Conservation (phyloP, 2,888 invertebrate species). For the Drosophila putrida region DNA sequence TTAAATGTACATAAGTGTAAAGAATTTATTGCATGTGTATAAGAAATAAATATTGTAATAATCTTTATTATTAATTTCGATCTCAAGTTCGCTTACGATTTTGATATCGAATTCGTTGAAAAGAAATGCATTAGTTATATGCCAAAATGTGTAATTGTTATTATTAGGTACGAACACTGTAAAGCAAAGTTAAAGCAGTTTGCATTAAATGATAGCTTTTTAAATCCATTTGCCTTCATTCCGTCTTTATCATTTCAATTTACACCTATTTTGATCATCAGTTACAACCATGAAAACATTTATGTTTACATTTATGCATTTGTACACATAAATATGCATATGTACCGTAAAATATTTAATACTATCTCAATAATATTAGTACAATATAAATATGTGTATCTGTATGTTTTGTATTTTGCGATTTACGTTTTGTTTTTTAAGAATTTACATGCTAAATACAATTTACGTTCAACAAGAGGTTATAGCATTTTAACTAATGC, state of each 20-base stretch:
- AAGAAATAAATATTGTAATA: conserved; percentile 44
- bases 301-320: conserved; percentile 58
- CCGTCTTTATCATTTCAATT: conserved; percentile 36
- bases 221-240: conserved; percentile 45
- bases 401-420: conserved; percentile 12
- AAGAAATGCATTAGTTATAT: conserved; percentile 46
- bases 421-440: conserved; percentile 29
- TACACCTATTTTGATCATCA: conserved; percentile 83
- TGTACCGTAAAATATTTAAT: conserved; percentile 66
- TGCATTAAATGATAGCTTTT: conserved; percentile 56
- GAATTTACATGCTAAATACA: conserved; percentile 68
- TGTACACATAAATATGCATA: conserved; percentile 42
- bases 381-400: conserved; percentile 57
- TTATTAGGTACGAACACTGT: conserved; percentile 54
- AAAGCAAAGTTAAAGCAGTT: conserved; percentile 59
- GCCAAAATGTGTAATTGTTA: conserved; percentile 27
- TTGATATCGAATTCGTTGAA: conserved; percentile 38
- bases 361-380: conserved; percentile 61
- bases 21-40: conserved; percentile 49
- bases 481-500: conserved; percentile 73
- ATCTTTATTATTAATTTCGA: not conserved
- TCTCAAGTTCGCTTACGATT: conserved; percentile 9
- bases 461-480: conserved; percentile 78
- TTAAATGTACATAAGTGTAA: conserved; percentile 56
- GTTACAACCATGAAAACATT: conserved; percentile 83